Evolutionary conservation across 2,888 invertebrate genomes (phyloP).

Genomic region (Anoncus sp.): DNA sequence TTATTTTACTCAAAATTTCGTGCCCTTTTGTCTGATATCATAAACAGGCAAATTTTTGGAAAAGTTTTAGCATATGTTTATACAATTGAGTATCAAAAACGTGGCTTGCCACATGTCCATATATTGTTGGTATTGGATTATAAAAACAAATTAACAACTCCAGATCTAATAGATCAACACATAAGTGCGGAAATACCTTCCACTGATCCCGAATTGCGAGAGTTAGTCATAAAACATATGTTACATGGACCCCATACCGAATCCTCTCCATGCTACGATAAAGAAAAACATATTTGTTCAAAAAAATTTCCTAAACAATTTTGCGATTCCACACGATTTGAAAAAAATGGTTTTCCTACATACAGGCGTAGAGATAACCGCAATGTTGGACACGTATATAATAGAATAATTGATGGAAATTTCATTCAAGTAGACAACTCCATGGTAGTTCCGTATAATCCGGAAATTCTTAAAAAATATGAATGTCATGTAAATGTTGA

Average conservation of each 20-base stretch:
- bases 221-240: constrained; percentile 26
- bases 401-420: no score
- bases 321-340: no score
- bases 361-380: no score
- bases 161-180: no score
- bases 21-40: constrained; percentile 20
- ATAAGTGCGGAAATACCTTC: constrained; percentile 48
- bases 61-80: not conserved
- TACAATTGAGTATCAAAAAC: constrained; percentile 25
- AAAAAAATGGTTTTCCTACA: not conserved
- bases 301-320: no score
- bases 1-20: constrained; percentile 32
- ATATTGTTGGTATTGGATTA: no score
- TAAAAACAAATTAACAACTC: no score
- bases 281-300: not conserved
- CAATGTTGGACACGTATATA: no score
- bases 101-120: constrained; percentile 13
- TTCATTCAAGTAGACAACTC: constrained; percentile 52
- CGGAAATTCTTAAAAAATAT: constrained; percentile 50
- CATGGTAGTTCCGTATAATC: constrained; percentile 62
- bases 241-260: constrained; percentile 30
- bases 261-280: no score
- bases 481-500: constrained; percentile 61
- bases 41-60: not conserved
- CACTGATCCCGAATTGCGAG: constrained; percentile 14